Conservation (phyloP, 2,113 vertebrate species). For the Cryptoleucopteryx plumbea region DNA sequence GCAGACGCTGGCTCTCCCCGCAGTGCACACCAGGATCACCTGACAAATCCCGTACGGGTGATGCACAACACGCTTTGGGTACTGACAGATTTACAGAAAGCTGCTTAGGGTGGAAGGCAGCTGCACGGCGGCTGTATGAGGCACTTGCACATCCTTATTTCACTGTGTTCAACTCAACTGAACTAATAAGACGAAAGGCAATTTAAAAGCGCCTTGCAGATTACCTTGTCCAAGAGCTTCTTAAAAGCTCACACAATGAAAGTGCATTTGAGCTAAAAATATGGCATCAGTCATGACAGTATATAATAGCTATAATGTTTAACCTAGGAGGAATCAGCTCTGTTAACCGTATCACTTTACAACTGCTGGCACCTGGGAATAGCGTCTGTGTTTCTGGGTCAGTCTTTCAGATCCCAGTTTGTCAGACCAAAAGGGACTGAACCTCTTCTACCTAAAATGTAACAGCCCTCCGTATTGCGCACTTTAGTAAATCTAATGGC, state of each 20-base stretch:
- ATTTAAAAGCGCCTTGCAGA: background rate
- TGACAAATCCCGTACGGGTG: background rate
- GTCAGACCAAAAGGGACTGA: background rate
- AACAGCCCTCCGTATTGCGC: background rate
- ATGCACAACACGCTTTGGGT: background rate
- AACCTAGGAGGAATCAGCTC: background rate
- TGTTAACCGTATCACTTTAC: background rate
- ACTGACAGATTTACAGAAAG: constrained; percentile 5
- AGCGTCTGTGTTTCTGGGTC: background rate
- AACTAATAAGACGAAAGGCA: background rate
- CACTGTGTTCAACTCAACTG: background rate
- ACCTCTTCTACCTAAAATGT: background rate
- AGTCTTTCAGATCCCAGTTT: background rate
- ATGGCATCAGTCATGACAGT: background rate
- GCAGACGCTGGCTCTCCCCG: accelerated
- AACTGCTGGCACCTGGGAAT: background rate
- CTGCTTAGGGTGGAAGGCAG: constrained; percentile 12
- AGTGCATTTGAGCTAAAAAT: constrained; percentile 20
- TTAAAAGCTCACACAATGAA: background rate
- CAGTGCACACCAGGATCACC: background rate
- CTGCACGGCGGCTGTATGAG: background rate
- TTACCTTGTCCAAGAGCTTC: background rate
- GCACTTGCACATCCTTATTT: background rate
- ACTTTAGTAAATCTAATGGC: background rate
- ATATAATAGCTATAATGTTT: background rate